A percentile compares a stretch with the other conserved stretches of the same genome.
These are phyloP conservation scores for Erithacus rubecula DNA, from an alignment of 2,797 vertebrate genomes.

Conservation along the genomic window DNA sequence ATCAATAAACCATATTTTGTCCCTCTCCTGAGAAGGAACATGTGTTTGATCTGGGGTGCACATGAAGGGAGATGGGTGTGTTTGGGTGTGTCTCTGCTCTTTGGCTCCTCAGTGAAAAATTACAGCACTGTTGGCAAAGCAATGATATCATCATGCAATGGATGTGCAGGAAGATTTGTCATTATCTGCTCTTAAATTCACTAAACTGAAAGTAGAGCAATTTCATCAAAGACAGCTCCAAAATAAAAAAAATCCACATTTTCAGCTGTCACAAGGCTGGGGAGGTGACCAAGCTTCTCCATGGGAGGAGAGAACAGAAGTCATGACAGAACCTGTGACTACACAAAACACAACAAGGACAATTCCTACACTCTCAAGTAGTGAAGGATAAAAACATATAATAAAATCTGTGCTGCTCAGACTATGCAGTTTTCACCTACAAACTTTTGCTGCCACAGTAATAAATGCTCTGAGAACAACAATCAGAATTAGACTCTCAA, in stretches of 20 bases:
- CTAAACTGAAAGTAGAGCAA: neutral
- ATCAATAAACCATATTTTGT: neutral
- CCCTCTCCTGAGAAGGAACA: neutral
- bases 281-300: neutral
- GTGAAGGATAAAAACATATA: neutral
- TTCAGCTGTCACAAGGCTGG: neutral
- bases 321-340: neutral
- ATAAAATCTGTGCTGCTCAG: neutral
- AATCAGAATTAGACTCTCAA: neutral
- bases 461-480: neutral
- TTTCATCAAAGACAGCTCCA: neutral
- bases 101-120: neutral
- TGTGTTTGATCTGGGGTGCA: neutral
- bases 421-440: neutral
- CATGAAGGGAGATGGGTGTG: neutral
- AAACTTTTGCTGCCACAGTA: neutral
- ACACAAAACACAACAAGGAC: neutral
- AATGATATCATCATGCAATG: neutral
- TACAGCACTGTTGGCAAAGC: neutral
- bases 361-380: neutral
- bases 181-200: neutral
- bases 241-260: neutral
- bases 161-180: neutral
- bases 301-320: neutral
- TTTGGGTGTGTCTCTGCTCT: neutral